Evolutionary conservation across 2,888 invertebrate genomes (phyloP).

Genomic region (Orthosia incerta): DNA sequence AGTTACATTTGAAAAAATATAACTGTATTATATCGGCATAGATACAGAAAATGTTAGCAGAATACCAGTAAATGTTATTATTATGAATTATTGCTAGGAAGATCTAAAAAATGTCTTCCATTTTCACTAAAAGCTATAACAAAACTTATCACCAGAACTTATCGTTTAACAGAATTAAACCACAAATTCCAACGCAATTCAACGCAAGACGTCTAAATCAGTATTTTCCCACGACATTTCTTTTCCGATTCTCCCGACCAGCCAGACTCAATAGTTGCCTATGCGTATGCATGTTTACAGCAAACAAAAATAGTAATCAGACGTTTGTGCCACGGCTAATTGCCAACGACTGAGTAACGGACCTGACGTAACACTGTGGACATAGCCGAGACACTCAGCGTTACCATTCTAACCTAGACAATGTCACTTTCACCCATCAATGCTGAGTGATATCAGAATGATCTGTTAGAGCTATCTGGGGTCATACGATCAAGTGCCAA

Average conservation of each 20-base stretch:
- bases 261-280: constrained; percentile 52
- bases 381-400: constrained; percentile 27
- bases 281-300: constrained; percentile 69
- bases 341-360: constrained; percentile 75
- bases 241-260: constrained; percentile 24
- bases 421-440: constrained; percentile 34
- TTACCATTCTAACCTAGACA: constrained; percentile 43
- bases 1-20: not conserved
- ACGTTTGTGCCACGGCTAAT: constrained; percentile 76
- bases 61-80: too few species aligned
- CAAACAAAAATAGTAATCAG: constrained; percentile 77
- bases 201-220: not conserved
- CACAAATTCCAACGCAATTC: constrained; percentile 15
- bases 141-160: too few species aligned
- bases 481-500: too few species aligned
- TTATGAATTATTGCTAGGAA: not conserved
- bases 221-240: constrained; percentile 38
- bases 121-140: too few species aligned
- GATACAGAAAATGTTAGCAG: too few species aligned
- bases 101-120: too few species aligned
- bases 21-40: too few species aligned
- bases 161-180: constrained; percentile 11
- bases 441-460: not conserved
- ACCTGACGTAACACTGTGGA: constrained; percentile 62
- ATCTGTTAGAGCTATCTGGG: not conserved